Evolutionary conservation across 2,113 vertebrate genomes (phyloP), one percentile per base, ranked within the genome.

Genomic region (Poecilia latipinna): DNA sequence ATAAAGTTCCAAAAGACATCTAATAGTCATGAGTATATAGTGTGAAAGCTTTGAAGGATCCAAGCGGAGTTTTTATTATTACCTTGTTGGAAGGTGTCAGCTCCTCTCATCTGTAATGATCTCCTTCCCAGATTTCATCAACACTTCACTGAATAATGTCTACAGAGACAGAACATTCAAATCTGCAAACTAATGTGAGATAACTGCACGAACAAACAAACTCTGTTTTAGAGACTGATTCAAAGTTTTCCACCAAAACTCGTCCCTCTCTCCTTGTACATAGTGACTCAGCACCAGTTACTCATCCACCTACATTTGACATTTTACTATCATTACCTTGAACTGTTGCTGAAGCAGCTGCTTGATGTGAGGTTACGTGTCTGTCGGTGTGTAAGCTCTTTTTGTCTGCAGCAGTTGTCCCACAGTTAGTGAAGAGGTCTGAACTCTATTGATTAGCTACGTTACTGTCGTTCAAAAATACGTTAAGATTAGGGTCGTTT

Each of bases 311-410:
- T 8, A n/a, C 51, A 2, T 2, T 54, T 54, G 51, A 24, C 51
- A 54, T 54, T 54, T 54, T 24, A 54, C 51, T 54, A 54, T 54
- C 51, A 24, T 24, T 54, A 37, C 69, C 54, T 68, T 70, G 57
- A 42, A 65, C 70, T 26, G n/a, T 70, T 29, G 1, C 15, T 48
- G n/a, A 70, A 37, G 1, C 0, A 12, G 26, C 35, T 31, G 6
- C 32, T 51, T 28, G 12, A 13, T 67, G 13, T n/a, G 61, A 24
- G 31, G 32, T 26, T 48, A 22, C 62, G 22, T n/a, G 26, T 31
- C 10, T 65, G 12, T 66, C 31, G 15, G 12, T 68, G 74, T 32
- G 8, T 68, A 7, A 68, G 37, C n/a, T 54, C 51, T 44, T 26
- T 3, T 13, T 61, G 17, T 60, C 31, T 67, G 24, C 35, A 35